Conservation (phyloP, 2,888 invertebrate genomes). For the Cryptophagus acutangulus region DNA sequence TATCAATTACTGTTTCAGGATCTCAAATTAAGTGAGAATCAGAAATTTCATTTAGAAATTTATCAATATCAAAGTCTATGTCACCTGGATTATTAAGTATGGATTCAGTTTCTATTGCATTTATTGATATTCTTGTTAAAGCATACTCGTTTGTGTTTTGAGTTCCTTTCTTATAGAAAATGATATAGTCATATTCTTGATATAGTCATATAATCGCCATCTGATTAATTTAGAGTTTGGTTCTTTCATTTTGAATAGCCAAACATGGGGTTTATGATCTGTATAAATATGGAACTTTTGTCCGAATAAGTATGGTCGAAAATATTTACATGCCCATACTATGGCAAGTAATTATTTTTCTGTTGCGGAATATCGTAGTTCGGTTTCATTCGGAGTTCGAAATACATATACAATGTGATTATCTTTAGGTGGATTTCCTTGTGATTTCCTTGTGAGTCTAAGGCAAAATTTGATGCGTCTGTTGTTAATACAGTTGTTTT, state of each 20-base stretch:
- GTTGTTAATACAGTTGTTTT: conserved; percentile 24
- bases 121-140: conserved; percentile 10
- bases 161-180: conserved; percentile 17
- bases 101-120: too few species aligned
- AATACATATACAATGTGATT: conserved; percentile 28
- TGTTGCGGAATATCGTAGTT: conserved; percentile 32
- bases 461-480: conserved; percentile 24
- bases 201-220: conserved; percentile 17
- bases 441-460: conserved; percentile 26
- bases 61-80: too few species aligned
- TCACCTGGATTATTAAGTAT: too few species aligned
- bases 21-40: too few species aligned
- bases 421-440: conserved; percentile 21
- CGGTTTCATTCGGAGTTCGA: conserved; percentile 23
- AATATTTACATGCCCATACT: conserved; percentile 15
- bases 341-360: conserved; percentile 29
- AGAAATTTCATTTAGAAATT: too few species aligned
- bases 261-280: conserved; percentile 26
- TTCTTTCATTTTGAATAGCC: conserved; percentile 22
- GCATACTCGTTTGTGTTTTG: conserved; percentile 16
- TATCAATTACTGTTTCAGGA: too few species aligned
- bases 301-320: conserved; percentile 20
- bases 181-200: conserved; percentile 16
- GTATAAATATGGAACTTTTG: conserved; percentile 31
- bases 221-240: conserved; percentile 19